Conservation (phyloP, 1,140 invertebrate genomes). For the Meloidogyne hapla region DNA sequence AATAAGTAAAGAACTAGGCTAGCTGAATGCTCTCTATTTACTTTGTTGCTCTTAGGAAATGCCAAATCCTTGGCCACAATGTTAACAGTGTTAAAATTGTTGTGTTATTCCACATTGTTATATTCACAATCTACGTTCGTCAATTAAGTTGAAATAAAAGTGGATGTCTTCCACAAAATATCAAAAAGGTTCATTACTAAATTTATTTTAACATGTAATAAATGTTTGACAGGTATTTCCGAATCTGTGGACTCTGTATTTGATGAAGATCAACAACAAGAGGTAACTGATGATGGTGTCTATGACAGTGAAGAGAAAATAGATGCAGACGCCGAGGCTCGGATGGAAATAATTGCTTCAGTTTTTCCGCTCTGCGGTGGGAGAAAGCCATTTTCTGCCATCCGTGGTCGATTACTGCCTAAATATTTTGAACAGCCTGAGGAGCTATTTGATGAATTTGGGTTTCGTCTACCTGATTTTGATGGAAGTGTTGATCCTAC, state of each 20-base stretch:
- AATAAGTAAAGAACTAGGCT: no score
- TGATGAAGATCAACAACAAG: conserved; percentile 3
- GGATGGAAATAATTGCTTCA: conserved; percentile 21
- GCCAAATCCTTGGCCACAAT: not conserved
- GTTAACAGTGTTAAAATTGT: not conserved
- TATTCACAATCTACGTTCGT: not conserved
- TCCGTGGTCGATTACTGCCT: conserved; percentile 45
- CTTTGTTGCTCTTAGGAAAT: no score
- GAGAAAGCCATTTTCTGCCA: conserved; percentile 49
- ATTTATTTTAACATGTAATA: not conserved
- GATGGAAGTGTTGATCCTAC: conserved; percentile 48
- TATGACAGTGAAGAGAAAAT: not conserved
- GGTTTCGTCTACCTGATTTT: conserved; percentile 92
- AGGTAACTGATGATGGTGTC: not conserved
- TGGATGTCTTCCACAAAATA: conserved; percentile 22
- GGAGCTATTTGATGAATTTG: conserved; percentile 87
- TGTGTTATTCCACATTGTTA: not conserved
- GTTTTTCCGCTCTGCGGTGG: conserved; percentile 51
- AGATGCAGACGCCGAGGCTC: not conserved
- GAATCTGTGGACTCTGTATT: not conserved
- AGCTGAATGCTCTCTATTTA: no score
- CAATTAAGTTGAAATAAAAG: not conserved
- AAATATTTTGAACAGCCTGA: conserved; percentile 53
- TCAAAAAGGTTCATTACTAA: conserved; percentile 4
- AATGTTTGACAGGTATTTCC: not conserved